phyloP scores from a whole-genome alignment of 92 coral and sea anemone genomes.

The Epizoanthus scotinus region DNA sequence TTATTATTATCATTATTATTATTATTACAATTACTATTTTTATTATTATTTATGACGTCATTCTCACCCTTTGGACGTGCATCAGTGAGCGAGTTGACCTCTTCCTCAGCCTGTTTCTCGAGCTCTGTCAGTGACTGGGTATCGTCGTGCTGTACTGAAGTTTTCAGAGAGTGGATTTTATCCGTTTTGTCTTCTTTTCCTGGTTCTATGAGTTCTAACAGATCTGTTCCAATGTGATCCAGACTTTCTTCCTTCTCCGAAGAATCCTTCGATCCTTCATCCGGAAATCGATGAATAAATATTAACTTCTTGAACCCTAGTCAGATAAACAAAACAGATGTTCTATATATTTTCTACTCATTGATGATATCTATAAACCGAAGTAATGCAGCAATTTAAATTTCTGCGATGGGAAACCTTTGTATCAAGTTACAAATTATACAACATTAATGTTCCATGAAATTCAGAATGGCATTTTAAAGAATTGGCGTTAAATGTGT shows the following conservation, averaged over 20 bases:
- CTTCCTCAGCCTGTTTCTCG: conserved; percentile 94
- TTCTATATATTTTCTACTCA: not conserved
- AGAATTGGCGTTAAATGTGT: no score
- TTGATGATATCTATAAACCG: no score
- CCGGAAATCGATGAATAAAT: conserved; percentile 75
- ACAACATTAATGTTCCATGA: no score
- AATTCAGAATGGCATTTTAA: no score
- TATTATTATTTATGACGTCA: no score
- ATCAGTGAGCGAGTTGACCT: conserved; percentile 71
- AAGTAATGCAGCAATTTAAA: no score
- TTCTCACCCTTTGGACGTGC: conserved; percentile 52
- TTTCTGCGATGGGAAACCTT: no score
- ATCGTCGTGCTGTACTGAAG: conserved; percentile 52
- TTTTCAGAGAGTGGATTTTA: conserved; percentile 35
- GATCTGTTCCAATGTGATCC: conserved; percentile 70
- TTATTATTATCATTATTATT: no score
- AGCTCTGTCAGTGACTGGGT: conserved; percentile 69
- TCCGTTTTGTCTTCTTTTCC: conserved; percentile 35
- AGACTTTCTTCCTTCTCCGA: conserved; percentile 52
- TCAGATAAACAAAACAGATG: not conserved
- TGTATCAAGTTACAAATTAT: no score
- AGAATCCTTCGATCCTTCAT: conserved; percentile 37
- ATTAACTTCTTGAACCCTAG: conserved; percentile 74
- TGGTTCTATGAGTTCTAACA: conserved; percentile 73
- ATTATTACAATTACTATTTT: no score